phyloP scores from a whole-genome alignment of 2,113 vertebrate species.

The Aptenodytes forsteri region DNA sequence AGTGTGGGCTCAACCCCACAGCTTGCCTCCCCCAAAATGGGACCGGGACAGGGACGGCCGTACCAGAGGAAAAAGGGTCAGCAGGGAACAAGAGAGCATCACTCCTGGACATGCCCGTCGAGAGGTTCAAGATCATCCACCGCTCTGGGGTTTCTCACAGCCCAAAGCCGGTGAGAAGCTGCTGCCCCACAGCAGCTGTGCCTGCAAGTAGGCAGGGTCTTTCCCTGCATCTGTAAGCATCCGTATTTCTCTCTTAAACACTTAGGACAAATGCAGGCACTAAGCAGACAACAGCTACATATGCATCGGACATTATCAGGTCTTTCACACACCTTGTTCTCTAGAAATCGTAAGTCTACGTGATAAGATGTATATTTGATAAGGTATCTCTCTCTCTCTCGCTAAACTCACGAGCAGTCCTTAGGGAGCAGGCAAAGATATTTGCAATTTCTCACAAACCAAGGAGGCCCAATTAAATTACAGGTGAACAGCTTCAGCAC shows the following conservation, averaged over 20 bases:
- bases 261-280: neutral
- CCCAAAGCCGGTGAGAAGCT: neutral
- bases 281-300: neutral
- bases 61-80: neutral
- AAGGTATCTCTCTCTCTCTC: accelerated
- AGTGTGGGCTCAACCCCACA: neutral
- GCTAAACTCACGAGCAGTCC: neutral
- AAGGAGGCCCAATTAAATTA: neutral
- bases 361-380: neutral
- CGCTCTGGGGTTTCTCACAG: neutral
- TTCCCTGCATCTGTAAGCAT: neutral
- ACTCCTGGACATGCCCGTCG: accelerated
- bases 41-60: accelerated
- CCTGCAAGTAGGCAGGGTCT: neutral
- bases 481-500: neutral
- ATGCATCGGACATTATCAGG: neutral
- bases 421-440: neutral
- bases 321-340: neutral
- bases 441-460: neutral
- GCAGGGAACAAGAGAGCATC: neutral
- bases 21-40: neutral
- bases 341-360: neutral
- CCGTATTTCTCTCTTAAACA: neutral
- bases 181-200: neutral
- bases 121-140: neutral